Evolutionary conservation across 2,888 invertebrate genomes (phyloP), one percentile per base, ranked within the genome.

Genomic region (Synergus japonicus): DNA sequence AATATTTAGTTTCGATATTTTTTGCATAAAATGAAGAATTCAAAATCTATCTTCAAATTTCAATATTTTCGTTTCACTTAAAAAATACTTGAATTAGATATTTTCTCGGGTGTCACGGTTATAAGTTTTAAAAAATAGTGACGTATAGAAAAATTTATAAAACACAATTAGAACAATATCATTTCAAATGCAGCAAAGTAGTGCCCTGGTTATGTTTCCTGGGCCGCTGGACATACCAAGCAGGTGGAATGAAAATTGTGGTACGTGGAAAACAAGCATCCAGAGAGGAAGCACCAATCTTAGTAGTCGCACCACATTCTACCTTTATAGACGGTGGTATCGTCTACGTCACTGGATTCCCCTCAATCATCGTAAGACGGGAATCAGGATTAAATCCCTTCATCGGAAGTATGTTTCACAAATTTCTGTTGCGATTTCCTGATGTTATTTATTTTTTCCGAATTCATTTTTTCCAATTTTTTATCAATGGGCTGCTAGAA

Each of bases 291-390:
- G 98, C 98, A 8, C 97, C 97, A 18, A 96, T 98, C 85, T 93
- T 98, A 82, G 96, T 97, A 78, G 95, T 96, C 76, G 97, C 97
- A 1, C 98, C 98, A 4, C 98, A 98, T 92, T 97, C 97, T 79
- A 96, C 97, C 8, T 97, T 97, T 93, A 94, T 97, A 89, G 98
- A 98, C 93, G 96, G 96, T 88, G 95, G 97, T 88, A 95, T 97
- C 87, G 96, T 97, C 89, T 96, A 97, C 91, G 95, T 96, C 85
- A 95, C 96, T 79, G 95, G 95, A 90, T 96, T 97, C 92, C 96
- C 97, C 10, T 96, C 96, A 15, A 96, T 97, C 91, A 97, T 97
- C 92, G 96, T 96, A 84, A 94, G 97, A 91, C 94, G 95, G 87
- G 97, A 97, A 91, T 96, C 96, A 92, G 94, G 94, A 84, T 94